A percentile compares a stretch with the other conserved stretches of the same genome.
Evolutionary conservation across 2,888 invertebrate species (phyloP).

Genomic region (Alcis repandata): DNA sequence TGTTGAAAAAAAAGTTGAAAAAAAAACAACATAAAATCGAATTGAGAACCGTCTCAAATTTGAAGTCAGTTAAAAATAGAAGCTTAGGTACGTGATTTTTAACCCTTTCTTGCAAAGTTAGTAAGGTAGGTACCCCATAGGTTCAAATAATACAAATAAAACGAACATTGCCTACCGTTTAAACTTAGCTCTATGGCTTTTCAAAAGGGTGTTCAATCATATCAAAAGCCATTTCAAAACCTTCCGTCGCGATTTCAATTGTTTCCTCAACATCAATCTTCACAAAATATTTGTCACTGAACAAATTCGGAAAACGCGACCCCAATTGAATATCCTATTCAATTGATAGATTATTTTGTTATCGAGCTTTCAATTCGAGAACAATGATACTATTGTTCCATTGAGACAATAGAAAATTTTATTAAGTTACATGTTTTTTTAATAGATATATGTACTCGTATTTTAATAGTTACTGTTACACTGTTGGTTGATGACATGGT

Average conservation of each 20-base stretch:
- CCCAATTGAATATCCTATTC: constrained; percentile 54
- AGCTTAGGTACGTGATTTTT: too few relatives aligned
- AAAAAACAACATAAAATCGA: too few relatives aligned
- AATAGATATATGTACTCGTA: constrained; percentile 49
- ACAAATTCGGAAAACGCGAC: constrained; percentile 55
- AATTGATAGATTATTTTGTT: constrained; percentile 60
- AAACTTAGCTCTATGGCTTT: neutral
- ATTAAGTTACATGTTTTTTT: constrained; percentile 23
- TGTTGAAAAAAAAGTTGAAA: too few relatives aligned
- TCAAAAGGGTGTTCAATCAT: constrained; percentile 30
- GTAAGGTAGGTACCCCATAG: too few relatives aligned
- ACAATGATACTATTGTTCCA: constrained; percentile 77
- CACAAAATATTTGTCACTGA: constrained; percentile 70
- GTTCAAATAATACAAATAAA: too few relatives aligned
- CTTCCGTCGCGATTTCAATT: constrained; percentile 44
- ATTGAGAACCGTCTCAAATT: too few relatives aligned
- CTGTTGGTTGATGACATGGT: constrained; percentile 27
- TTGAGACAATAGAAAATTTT: constrained; percentile 37
- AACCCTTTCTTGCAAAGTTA: too few relatives aligned
- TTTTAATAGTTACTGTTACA: constrained; percentile 25
- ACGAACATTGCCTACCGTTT: neutral
- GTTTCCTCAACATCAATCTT: constrained; percentile 62
- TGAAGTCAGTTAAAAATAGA: too few relatives aligned
- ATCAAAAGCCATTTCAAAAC: constrained; percentile 19
- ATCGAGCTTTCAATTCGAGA: constrained; percentile 70